Conservation (phyloP, 2,888 invertebrate species). For the Carterocephalus palaemon region DNA sequence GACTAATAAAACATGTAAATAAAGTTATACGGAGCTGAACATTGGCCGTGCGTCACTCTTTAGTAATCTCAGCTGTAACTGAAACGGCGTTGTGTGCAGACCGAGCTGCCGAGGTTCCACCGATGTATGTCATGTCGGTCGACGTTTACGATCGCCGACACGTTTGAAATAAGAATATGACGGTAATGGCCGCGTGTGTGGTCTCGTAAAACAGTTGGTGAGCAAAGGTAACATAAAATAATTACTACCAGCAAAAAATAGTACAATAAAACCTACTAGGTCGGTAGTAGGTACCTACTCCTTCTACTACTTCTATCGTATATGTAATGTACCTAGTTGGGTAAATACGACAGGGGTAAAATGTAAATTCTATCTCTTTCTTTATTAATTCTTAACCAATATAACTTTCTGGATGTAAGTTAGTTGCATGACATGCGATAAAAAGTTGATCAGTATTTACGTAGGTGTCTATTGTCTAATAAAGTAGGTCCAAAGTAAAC, state of each 20-base stretch:
- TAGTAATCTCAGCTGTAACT: conserved; percentile 29
- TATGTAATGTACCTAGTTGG: no score
- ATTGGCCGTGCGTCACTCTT: conserved; percentile 19
- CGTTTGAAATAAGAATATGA: conserved; percentile 60
- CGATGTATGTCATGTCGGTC: conserved; percentile 48
- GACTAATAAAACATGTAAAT: conserved; percentile 9
- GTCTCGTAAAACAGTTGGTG: conserved; percentile 47
- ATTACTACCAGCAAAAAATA: background rate
- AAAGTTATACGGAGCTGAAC: conserved; percentile 22
- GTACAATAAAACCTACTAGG: conserved; percentile 17
- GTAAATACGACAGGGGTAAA: no score
- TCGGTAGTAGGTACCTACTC: no score
- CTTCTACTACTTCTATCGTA: no score
- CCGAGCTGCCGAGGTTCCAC: conserved; percentile 19
- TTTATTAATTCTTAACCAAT: no score
- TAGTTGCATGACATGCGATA: no score
- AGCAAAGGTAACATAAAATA: conserved; percentile 30
- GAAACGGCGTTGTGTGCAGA: conserved; percentile 18
- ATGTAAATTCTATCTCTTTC: no score
- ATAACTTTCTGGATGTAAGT: no score
- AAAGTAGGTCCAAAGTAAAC: no score
- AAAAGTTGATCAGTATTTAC: no score
- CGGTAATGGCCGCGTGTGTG: conserved; percentile 56
- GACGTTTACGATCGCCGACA: conserved; percentile 62
- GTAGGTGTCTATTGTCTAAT: no score